Percentiles rank a stretch among this genome's conserved stretches.
Evolutionary conservation across 2,797 vertebrate species (phyloP).

Genomic region (Chlorospingus semifuscus): DNA sequence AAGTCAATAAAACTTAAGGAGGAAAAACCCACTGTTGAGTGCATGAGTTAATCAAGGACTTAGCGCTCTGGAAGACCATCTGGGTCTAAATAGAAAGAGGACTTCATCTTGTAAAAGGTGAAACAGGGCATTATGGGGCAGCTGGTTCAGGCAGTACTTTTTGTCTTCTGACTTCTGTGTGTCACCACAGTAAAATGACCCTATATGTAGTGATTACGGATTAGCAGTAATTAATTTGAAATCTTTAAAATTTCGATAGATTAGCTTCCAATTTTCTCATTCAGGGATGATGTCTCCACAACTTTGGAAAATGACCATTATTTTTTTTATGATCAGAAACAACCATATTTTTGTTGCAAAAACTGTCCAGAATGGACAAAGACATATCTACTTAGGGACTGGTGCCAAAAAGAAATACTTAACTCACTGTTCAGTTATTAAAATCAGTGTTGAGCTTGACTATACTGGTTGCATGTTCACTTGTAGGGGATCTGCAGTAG

Average conservation of each 20-base stretch:
- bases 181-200: background rate
- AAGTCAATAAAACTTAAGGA: slow-evolving; percentile 60
- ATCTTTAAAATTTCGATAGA: background rate
- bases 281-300: background rate
- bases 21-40: slow-evolving; percentile 20
- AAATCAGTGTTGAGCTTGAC: background rate
- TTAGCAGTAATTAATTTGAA: background rate
- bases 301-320: background rate
- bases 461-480: background rate
- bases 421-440: background rate
- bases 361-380: background rate
- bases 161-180: background rate
- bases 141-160: background rate
- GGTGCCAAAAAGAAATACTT: background rate
- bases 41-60: slow-evolving; percentile 28
- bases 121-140: background rate
- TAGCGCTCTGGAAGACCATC: background rate
- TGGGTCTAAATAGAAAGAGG: background rate
- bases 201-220: background rate
- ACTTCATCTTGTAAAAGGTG: background rate
- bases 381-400: background rate
- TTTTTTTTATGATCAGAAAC: background rate
- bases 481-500: rapidly evolving
- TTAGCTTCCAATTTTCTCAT: background rate
- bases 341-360: background rate